phyloP scores from a whole-genome alignment of 2,797 vertebrate genomes.

The Gymnothorax javanicus region DNA sequence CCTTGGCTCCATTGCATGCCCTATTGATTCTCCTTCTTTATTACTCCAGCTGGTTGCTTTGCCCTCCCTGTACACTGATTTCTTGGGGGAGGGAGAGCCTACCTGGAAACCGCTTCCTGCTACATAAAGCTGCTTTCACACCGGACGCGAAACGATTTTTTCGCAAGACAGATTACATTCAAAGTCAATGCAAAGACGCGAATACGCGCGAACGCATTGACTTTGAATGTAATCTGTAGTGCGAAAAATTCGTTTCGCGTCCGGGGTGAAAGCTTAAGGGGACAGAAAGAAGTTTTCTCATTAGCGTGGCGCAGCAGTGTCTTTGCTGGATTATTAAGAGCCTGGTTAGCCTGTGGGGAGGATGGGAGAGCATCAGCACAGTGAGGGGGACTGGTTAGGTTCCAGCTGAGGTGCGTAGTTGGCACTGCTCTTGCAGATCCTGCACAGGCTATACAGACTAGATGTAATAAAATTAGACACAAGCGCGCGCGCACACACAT shows the following conservation, averaged over 20 bases:
- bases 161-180: no score
- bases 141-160: no score
- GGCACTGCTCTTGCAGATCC: background rate
- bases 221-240: no score
- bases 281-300: conserved; percentile 74
- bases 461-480: conserved; percentile 41
- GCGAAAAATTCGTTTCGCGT: no score
- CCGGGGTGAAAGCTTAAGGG: no score
- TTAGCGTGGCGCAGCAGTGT: conserved; percentile 62
- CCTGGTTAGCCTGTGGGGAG: conserved; percentile 56
- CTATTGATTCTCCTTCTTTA: conserved; percentile 99
- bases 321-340: conserved; percentile 58
- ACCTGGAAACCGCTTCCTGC: conserved; percentile 83
- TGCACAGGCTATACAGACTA: background rate
- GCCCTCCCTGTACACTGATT: conserved; percentile 84
- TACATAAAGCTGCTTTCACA: conserved; percentile 61
- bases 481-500: conserved; percentile 34
- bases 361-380: conserved; percentile 44
- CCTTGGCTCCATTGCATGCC: conserved; percentile 99
- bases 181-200: no score
- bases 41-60: conserved; percentile 99
- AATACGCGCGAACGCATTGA: no score
- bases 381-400: conserved; percentile 34
- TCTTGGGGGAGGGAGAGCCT: conserved; percentile 81
- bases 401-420: conserved; percentile 40